phyloP scores from a whole-genome alignment of 2,888 invertebrate genomes.

The Julus scandinavius region DNA sequence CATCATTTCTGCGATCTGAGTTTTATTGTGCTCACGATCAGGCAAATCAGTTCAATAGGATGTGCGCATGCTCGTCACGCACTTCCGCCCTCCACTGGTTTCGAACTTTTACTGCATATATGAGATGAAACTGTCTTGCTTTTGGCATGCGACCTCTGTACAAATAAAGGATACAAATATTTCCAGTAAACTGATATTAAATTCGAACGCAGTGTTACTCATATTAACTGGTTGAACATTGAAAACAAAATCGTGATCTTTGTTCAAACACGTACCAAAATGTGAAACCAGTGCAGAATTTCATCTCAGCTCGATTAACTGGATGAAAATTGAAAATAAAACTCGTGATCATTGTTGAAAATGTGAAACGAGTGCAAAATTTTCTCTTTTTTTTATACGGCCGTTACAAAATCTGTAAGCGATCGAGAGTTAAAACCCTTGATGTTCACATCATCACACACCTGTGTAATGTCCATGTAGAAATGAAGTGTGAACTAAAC shows the following conservation, averaged over 20 bases:
- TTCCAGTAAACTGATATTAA: background rate
- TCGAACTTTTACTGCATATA: background rate
- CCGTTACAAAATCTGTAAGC: background rate
- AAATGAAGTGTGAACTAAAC: slow-evolving; percentile 17
- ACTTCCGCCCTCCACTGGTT: background rate
- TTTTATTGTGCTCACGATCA: slow-evolving; percentile 12
- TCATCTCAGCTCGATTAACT: too few relatives aligned
- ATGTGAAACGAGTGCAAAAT: slow-evolving; percentile 12
- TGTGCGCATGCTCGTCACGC: background rate
- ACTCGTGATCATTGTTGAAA: too few relatives aligned
- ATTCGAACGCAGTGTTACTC: background rate
- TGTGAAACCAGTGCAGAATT: too few relatives aligned
- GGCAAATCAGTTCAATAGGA: background rate
- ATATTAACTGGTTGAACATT: background rate
- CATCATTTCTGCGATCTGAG: background rate
- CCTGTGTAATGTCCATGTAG: background rate
- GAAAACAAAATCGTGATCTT: background rate
- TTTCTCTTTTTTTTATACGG: background rate
- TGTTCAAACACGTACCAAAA: background rate
- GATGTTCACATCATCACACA: slow-evolving; percentile 7
- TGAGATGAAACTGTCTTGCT: background rate
- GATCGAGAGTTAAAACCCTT: background rate
- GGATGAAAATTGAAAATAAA: too few relatives aligned
- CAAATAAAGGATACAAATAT: background rate
- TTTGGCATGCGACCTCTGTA: background rate